Base-by-base conservation (phyloP, 2,797 vertebrate species). In the Chelon labrosus region DNA sequence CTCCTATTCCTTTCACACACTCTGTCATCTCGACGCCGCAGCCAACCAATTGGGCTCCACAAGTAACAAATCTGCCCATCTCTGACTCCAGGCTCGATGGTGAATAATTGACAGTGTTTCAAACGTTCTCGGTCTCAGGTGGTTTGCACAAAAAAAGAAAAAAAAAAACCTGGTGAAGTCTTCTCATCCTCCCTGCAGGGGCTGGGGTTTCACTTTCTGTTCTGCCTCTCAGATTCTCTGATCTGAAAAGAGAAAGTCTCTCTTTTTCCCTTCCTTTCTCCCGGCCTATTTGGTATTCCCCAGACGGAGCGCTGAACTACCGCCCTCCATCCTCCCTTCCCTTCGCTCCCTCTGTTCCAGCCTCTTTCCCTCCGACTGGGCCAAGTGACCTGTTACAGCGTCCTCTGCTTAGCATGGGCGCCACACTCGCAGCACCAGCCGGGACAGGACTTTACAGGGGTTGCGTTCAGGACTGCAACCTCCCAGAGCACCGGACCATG, bases 231-330 rank as follows among this genome's bases (percentile, higher is more conserved):
- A 0, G 6, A 74, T 49, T 69, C 62, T 87, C 75, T 83, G 78
- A 86, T 85, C 57, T 62, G 59, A 88, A 56, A 82, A 70, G 70
- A 73, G 55, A 83, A 75, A 55, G 52, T 72, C 83, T 54, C 57
- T 38, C 66, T 59, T 68, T 79, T 64, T 75, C 68, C 66, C 20
- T 13, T 35, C 16, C 10, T 58, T 64, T 58, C 72, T 63, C 19
- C 25, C n/a, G 17, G 71, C 73, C 87, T 88, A 22, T 83, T 91
- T 89, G 84, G 80, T 75, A 90, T 90, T 90, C 85, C 76, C 85
- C 64, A 55, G 87, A 63, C 20, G 58, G 61, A 79, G 65, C 16
- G 9, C 19, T 16, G 42, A 35, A 55, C 77, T n/a, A 46, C 80
- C 80, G 58, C 57, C 77, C 76, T 52, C 57, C 47, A 1, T 16